Conservation (phyloP, 2,888 invertebrate species). For the Sturmia bella region DNA sequence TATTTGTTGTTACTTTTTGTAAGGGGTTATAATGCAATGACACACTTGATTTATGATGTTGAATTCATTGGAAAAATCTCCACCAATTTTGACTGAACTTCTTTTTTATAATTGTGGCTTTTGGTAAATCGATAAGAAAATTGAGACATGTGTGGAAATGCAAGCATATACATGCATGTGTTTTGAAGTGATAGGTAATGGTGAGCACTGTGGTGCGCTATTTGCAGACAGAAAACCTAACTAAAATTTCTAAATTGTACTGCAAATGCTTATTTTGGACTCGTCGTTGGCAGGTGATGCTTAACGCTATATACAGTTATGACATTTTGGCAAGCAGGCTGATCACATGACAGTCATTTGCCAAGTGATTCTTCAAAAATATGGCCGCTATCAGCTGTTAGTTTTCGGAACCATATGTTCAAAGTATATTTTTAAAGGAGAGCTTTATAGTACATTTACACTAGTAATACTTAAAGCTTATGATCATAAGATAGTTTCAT, state of each 20-base stretch:
- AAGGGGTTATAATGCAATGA: constrained; percentile 57
- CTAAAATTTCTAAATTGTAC: neutral
- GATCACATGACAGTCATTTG: too few relatives aligned
- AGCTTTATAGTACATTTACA: too few relatives aligned
- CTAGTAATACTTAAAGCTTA: too few relatives aligned
- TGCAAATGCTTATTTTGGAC: too few relatives aligned
- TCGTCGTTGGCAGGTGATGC: too few relatives aligned
- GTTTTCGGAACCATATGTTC: too few relatives aligned
- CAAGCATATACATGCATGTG: neutral
- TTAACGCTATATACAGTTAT: too few relatives aligned
- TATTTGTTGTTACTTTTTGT: constrained; percentile 46
- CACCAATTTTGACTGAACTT: constrained; percentile 71
- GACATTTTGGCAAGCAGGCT: too few relatives aligned
- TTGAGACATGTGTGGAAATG: neutral
- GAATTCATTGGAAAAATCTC: constrained; percentile 60
- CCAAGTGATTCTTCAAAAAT: too few relatives aligned
- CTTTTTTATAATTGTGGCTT: constrained; percentile 72
- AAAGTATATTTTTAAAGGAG: too few relatives aligned
- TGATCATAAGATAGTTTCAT: too few relatives aligned
- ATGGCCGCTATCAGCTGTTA: too few relatives aligned
- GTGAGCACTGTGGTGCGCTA: neutral
- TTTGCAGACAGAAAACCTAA: neutral
- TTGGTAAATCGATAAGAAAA: constrained; percentile 38
- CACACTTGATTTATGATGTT: constrained; percentile 72
- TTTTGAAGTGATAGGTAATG: neutral